A percentile compares a stretch with the other conserved stretches of the same genome.
Evolutionary conservation across 2,797 vertebrate genomes (phyloP).

Genomic region (Eulemur albifrons): DNA sequence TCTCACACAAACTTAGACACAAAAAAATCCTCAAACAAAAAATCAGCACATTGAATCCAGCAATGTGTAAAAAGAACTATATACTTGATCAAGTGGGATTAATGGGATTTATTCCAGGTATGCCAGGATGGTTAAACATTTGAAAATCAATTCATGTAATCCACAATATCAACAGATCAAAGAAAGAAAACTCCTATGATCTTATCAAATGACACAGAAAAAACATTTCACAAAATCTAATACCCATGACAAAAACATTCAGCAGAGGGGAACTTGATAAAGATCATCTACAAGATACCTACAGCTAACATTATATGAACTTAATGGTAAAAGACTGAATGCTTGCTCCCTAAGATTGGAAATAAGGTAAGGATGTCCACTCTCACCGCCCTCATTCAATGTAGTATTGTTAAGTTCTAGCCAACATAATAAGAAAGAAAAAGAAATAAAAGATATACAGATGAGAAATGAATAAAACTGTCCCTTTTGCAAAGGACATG

Average conservation of each 20-base stretch:
- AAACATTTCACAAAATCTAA: neutral
- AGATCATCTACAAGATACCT: neutral
- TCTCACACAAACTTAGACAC: neutral
- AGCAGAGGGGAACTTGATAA: neutral
- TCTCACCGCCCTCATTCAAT: neutral
- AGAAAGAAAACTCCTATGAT: conserved; percentile 1
- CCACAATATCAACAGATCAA: neutral
- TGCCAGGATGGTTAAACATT: neutral
- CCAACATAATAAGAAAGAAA: neutral
- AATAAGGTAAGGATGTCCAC: neutral
- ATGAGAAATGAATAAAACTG: neutral
- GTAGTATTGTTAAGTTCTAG: neutral
- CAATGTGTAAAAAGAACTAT: neutral
- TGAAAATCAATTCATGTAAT: neutral
- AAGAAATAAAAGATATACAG: neutral
- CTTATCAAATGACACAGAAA: neutral
- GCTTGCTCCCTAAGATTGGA: neutral
- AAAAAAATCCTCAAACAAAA: neutral
- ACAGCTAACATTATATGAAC: neutral
- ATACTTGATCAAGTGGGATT: neutral
- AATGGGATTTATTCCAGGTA: neutral
- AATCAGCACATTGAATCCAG: neutral
- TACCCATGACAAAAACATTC: neutral
- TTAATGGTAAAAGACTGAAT: neutral
- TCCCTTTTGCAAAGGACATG: neutral